Base-by-base conservation (phyloP, 2,113 vertebrate genomes). In the Hyaena hyaena region DNA sequence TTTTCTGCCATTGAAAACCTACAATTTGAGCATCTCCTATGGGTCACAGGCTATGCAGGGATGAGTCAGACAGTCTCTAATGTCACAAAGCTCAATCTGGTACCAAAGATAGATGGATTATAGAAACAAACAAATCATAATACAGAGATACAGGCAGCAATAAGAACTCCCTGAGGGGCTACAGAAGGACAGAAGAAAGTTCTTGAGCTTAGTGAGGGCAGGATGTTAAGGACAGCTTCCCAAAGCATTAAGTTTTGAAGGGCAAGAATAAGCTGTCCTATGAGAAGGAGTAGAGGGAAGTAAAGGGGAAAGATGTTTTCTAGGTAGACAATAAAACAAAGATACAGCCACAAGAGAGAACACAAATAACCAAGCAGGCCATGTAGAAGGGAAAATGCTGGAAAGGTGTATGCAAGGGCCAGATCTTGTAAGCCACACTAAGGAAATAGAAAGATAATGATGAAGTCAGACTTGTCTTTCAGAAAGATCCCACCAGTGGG, bases 41-140 rank as follows among this genome's bases (percentile, higher is more conserved):
- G 45, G 43, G 61, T 96, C 79, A 93, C 48, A 91, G 83, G 90
- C 83, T 91, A 9, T 71, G 61, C 14, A n/a, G 4, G 21, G 53
- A 93, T 91, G 86, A 96, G 39, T 66, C 63, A 96, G 80, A 94
- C 11, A 86, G 68, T 58, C 24, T 28, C 80, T 93, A 71, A 80
- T 85, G 68, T 74, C 73, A 76, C 63, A 87, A 73, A 91, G 10
- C 68, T 96, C 71, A 66, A 45, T 58, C 79, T 65, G 58, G 23
- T 65, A 61, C 63, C 31, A 69, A 92, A 94, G 35, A 86, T 7
- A 81, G 79, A 68, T 53, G 53, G 66, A 61, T 71, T 76, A 84
- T 66, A n/a, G 90, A 81, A 96, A 95, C 92, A 95, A 88, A 81
- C 90, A 95, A 97, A 90, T 90, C 69, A 89, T 28, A 92, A 71